These are phyloP conservation scores for Cebidichthys violaceus DNA, from an alignment of 2,113 vertebrate species.

Conservation along the genomic window DNA sequence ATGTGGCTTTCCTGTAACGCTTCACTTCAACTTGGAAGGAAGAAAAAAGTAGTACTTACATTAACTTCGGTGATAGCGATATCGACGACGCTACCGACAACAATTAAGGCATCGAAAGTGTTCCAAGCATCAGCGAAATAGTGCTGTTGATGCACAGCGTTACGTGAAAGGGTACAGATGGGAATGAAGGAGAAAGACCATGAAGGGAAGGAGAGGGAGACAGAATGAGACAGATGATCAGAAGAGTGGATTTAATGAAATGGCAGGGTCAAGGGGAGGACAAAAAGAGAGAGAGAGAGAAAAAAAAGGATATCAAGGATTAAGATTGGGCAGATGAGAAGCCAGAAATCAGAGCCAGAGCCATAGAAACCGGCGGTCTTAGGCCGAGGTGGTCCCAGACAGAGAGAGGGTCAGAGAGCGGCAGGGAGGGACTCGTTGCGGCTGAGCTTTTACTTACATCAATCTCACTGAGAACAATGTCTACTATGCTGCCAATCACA, in stretches of 20 bases:
- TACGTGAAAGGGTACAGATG: conserved; percentile 75
- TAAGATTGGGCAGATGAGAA: conserved; percentile 39
- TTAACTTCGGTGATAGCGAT: conserved; percentile 99
- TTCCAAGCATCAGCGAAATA: conserved; percentile 99
- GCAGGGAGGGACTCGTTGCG: conserved; percentile 54
- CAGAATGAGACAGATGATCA: conserved; percentile 3
- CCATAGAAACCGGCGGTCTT: conserved; percentile 32
- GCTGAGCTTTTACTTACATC: conserved; percentile 93
- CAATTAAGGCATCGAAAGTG: conserved; percentile 99
- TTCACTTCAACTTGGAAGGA: conserved; percentile 82
- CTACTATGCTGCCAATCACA: conserved; percentile 99
- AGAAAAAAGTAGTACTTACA: conserved; percentile 89
- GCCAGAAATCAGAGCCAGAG: conserved; percentile 34
- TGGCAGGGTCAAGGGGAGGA: conserved; percentile 55
- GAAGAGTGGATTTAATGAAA: conserved; percentile 40
- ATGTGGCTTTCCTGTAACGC: conserved; percentile 71
- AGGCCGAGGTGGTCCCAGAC: conserved; percentile 9
- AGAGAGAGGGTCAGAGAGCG: conserved; percentile 51
- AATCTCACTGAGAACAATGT: conserved; percentile 99
- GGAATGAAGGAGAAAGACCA: conserved; percentile 36
- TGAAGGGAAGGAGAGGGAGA: conserved; percentile 9
- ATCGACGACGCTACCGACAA: conserved; percentile 99
- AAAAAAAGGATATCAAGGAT: conserved; percentile 57
- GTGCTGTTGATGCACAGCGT: conserved; percentile 92
- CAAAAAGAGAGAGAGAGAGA: conserved; percentile 55